Evolutionary conservation across 2,888 invertebrate species (phyloP).

Genomic region (Galeopsomyia nigrocyanea): DNA sequence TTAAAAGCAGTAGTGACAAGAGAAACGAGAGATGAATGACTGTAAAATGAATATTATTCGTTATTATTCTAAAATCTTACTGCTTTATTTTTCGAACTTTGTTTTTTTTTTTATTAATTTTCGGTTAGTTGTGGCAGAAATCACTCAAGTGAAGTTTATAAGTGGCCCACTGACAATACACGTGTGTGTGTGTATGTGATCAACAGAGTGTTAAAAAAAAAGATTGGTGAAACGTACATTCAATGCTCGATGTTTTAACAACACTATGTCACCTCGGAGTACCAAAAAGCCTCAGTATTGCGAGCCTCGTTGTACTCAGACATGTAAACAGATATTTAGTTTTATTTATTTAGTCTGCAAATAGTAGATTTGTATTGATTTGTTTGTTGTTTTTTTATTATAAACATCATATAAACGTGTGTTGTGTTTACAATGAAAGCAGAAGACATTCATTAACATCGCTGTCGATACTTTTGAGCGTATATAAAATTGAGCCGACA

Average conservation of each 20-base stretch:
- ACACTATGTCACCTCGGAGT: slow-evolving; percentile 47
- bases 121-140: background rate
- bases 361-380: background rate
- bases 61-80: slow-evolving; percentile 10
- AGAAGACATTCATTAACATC: slow-evolving; percentile 35
- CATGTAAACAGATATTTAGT: slow-evolving; percentile 51
- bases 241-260: slow-evolving; percentile 36
- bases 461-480: slow-evolving; percentile 7
- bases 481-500: no score
- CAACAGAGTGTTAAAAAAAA: slow-evolving; percentile 12
- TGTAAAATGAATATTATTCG: slow-evolving; percentile 32
- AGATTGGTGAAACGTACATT: slow-evolving; percentile 39
- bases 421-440: slow-evolving; percentile 28
- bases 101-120: slow-evolving; percentile 6
- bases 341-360: slow-evolving; percentile 47
- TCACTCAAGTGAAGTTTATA: no score
- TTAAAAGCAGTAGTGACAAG: slow-evolving; percentile 36
- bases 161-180: background rate
- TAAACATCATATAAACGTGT: slow-evolving; percentile 23
- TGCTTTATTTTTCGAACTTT: slow-evolving; percentile 7
- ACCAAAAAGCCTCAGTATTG: slow-evolving; percentile 47
- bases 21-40: slow-evolving; percentile 25
- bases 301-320: slow-evolving; percentile 50
- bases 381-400: background rate
- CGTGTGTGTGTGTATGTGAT: slow-evolving; percentile 1